Conservation (phyloP, 1,140 invertebrate genomes). For the Saccostrea glomerata region DNA sequence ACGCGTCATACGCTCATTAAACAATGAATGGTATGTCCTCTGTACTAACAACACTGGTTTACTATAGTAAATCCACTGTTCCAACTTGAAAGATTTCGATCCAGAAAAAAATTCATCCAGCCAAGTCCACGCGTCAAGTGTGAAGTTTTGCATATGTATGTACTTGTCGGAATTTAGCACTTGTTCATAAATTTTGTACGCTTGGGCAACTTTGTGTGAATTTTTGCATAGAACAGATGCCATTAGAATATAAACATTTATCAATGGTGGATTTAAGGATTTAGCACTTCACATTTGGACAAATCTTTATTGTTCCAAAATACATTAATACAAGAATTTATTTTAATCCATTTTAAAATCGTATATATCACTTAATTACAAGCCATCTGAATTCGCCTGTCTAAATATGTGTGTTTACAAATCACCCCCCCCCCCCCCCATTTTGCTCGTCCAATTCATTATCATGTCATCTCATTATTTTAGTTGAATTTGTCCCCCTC, state of each 20-base stretch:
- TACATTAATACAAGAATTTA: too few relatives aligned
- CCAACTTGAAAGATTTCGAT: background rate
- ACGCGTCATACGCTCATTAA: background rate
- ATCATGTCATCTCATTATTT: too few relatives aligned
- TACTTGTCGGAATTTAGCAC: background rate
- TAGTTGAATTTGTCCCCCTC: too few relatives aligned
- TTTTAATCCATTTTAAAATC: too few relatives aligned
- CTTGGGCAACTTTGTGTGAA: background rate
- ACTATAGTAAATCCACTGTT: background rate
- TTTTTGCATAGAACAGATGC: conserved; percentile 21
- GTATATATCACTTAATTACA: too few relatives aligned
- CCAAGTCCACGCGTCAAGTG: background rate
- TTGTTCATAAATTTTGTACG: conserved; percentile 3
- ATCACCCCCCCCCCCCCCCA: too few relatives aligned
- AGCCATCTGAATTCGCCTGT: too few relatives aligned
- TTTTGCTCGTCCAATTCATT: too few relatives aligned
- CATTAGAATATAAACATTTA: background rate
- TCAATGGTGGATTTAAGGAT: too few relatives aligned
- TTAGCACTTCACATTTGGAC: too few relatives aligned
- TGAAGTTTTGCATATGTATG: background rate
- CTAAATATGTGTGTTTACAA: too few relatives aligned
- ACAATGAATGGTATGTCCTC: background rate
- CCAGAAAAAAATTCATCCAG: background rate
- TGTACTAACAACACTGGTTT: background rate
- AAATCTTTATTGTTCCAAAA: too few relatives aligned